phyloP scores from a whole-genome alignment of 1,140 invertebrate genomes.

The Pristionchus pacificus region DNA sequence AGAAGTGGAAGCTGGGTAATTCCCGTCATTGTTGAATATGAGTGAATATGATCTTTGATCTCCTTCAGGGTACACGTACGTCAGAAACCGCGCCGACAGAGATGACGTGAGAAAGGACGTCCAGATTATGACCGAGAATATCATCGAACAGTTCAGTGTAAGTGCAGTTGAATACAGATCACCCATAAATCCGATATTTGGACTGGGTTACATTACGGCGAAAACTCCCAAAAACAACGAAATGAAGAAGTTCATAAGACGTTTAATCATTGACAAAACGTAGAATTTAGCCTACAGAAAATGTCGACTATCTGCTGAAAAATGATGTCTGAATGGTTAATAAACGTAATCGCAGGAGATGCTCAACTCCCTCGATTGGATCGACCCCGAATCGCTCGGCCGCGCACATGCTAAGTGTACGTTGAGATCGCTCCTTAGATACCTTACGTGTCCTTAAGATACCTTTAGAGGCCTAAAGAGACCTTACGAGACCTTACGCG shows the following conservation, averaged over 20 bases:
- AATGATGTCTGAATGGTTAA: not conserved
- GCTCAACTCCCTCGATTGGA: slow-evolving; percentile 37
- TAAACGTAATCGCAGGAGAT: slow-evolving; percentile 13
- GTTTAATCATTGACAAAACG: slow-evolving; percentile 29
- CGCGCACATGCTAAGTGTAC: slow-evolving; percentile 34
- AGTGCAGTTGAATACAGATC: not conserved
- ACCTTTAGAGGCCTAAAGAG: too few relatives aligned
- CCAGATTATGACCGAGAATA: slow-evolving; percentile 31
- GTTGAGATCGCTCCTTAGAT: too few relatives aligned
- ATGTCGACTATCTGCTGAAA: slow-evolving; percentile 30
- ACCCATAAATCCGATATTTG: too few relatives aligned
- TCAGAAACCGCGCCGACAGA: slow-evolving; percentile 7
- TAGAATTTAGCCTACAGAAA: slow-evolving; percentile 34
- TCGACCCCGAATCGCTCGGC: slow-evolving; percentile 24
- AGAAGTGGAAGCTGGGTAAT: too few relatives aligned
- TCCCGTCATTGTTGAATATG: not conserved
- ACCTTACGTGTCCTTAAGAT: too few relatives aligned
- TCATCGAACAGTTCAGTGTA: slow-evolving; percentile 39
- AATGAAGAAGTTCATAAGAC: slow-evolving; percentile 34
- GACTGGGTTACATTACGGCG: too few relatives aligned
- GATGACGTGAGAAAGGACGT: slow-evolving; percentile 36
- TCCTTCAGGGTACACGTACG: not conserved
- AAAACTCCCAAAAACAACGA: too few relatives aligned
- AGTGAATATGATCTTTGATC: too few relatives aligned
- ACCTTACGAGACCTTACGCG: too few relatives aligned